Percentiles rank a stretch among this genome's conserved stretches.
Evolutionary conservation across 2,113 vertebrate genomes (phyloP).

Genomic region (Heptranchias perlo): DNA sequence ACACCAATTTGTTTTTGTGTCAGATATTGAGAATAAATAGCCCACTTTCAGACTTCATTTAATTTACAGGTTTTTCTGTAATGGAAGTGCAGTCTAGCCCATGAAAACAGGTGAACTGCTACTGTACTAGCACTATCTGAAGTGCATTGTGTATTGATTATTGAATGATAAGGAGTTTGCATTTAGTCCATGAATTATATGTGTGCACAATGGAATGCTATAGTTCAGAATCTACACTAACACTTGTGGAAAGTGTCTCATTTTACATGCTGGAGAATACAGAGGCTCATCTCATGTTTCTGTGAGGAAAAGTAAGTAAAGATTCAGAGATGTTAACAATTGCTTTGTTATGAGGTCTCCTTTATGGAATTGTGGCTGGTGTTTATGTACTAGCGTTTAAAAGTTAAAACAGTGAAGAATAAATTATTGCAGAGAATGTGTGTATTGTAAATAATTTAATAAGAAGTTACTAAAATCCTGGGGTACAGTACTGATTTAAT

Average conservation of each 20-base stretch:
- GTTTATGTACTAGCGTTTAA: neutral
- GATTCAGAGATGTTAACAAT: neutral
- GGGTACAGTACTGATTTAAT: neutral
- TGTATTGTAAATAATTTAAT: slow-evolving; percentile 7
- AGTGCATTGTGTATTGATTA: neutral
- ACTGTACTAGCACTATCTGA: neutral
- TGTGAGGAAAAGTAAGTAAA: neutral
- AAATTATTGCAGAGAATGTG: neutral
- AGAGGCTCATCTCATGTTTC: neutral
- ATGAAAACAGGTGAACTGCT: neutral
- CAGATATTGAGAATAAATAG: neutral
- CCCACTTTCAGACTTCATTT: neutral
- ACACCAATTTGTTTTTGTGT: neutral
- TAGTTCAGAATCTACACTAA: neutral
- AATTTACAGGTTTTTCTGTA: neutral
- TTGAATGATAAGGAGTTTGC: neutral
- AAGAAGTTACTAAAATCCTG: neutral
- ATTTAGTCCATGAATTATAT: neutral
- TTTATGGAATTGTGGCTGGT: neutral
- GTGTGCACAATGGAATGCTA: neutral
- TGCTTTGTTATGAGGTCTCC: neutral
- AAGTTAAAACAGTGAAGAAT: neutral
- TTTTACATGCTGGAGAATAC: neutral
- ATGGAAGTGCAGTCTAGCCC: neutral
- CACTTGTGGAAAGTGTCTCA: neutral